These are phyloP conservation scores for Xylota sylvarum DNA, from an alignment of 2,888 invertebrate species.

Conservation along the genomic window DNA sequence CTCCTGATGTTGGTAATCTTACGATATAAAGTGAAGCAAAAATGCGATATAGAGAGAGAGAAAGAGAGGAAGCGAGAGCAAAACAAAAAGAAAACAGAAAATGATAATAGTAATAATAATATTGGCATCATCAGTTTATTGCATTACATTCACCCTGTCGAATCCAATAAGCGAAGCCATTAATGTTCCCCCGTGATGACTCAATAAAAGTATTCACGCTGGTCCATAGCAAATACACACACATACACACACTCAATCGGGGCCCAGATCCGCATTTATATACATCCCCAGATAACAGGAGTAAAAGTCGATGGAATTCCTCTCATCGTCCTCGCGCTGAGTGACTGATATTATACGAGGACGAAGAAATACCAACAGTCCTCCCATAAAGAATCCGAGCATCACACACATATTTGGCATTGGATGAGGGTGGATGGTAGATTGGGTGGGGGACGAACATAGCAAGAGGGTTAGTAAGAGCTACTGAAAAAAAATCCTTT, in stretches of 20 bases:
- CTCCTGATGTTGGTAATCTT: background rate
- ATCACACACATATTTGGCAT: conserved; percentile 21
- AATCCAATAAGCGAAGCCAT: conserved; percentile 65
- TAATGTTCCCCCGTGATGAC: conserved; percentile 64
- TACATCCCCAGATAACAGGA: conserved; percentile 39
- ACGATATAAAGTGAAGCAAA: background rate
- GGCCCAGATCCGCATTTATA: conserved; percentile 27
- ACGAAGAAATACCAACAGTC: conserved; percentile 50
- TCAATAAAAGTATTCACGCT: conserved; percentile 58
- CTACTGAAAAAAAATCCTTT: conserved; percentile 53
- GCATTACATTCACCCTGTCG: conserved; percentile 70
- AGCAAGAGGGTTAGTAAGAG: conserved; percentile 22
- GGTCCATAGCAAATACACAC: conserved; percentile 16
- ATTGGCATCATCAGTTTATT: conserved; percentile 71
- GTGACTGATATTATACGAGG: conserved; percentile 41
- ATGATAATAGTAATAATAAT: conserved; percentile 67
- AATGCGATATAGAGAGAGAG: background rate
- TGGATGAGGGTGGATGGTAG: no score
- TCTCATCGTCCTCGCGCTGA: conserved; percentile 23
- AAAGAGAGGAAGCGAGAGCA: background rate
- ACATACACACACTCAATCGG: background rate
- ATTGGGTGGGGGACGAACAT: conserved; percentile 5
- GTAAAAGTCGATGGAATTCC: conserved; percentile 37
- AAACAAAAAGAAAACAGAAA: conserved; percentile 33
- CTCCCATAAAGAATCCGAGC: conserved; percentile 46